Evolutionary conservation across 2,888 invertebrate genomes (phyloP).

Genomic region (Ectemnius lituratus): DNA sequence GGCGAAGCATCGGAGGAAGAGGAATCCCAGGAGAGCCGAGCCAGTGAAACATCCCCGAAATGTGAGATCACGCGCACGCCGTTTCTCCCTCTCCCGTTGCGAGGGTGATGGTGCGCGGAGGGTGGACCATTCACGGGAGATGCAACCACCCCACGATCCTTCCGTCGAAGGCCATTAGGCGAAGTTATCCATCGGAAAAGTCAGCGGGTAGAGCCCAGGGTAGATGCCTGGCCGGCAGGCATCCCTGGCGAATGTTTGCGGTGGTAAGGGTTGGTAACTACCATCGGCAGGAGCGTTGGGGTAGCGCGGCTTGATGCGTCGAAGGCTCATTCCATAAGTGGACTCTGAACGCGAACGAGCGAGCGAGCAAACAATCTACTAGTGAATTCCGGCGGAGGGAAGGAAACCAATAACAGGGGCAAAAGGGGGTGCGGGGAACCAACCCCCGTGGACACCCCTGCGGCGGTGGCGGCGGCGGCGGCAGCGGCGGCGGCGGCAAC

Average conservation of each 20-base stretch:
- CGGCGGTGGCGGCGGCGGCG: constrained; percentile 50
- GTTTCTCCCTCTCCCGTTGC: not conserved
- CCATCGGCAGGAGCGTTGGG: not conserved
- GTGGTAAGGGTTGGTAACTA: constrained; percentile 10
- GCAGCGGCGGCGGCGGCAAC: constrained; percentile 50
- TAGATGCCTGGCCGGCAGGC: constrained; percentile 12
- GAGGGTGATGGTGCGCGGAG: not conserved
- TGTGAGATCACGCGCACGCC: not conserved
- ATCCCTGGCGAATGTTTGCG: constrained; percentile 18
- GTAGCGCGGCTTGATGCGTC: not conserved
- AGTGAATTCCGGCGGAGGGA: not conserved
- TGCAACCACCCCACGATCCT: not conserved
- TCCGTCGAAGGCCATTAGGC: not conserved
- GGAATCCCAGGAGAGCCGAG: not conserved
- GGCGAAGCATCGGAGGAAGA: too few species aligned
- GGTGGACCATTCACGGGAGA: not conserved
- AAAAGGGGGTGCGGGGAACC: constrained; percentile 18
- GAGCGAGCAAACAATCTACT: not conserved
- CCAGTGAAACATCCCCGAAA: constrained; percentile 2
- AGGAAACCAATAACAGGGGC: constrained; percentile 1
- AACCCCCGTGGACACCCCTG: constrained; percentile 23
- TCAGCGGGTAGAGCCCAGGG: constrained; percentile 17
- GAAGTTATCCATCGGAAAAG: not conserved
- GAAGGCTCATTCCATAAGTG: constrained; percentile 22
- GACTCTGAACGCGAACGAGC: constrained; percentile 17